These are phyloP conservation scores for Temnothorax curvispinosus DNA, from an alignment of 1,140 invertebrate species.

Conservation along the genomic window DNA sequence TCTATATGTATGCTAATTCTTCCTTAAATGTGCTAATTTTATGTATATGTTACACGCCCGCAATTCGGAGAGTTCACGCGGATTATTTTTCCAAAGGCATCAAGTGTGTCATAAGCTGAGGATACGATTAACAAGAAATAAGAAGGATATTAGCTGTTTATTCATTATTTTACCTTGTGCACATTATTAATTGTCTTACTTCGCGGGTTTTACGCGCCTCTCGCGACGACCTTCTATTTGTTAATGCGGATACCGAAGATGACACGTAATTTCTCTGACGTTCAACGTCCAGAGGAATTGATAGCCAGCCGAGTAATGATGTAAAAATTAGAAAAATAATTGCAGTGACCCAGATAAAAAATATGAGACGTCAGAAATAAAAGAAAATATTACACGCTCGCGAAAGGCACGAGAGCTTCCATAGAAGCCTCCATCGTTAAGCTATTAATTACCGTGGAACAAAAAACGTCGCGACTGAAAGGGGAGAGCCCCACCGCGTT, in stretches of 20 bases:
- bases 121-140: background rate
- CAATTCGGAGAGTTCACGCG: background rate
- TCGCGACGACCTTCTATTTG: background rate
- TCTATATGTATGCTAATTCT: background rate
- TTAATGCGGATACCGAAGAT: conserved; percentile 8
- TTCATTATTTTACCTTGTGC: conserved; percentile 10
- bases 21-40: conserved; percentile 30
- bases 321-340: conserved; percentile 51
- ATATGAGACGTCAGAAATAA: background rate
- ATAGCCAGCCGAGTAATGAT: background rate
- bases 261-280: conserved; percentile 11
- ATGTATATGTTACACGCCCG: background rate
- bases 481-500: background rate
- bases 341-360: background rate
- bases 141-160: background rate
- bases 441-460: conserved; percentile 43
- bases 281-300: conserved; percentile 13
- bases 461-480: conserved; percentile 2
- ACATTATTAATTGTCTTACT: conserved; percentile 37
- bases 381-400: background rate
- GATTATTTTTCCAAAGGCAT: conserved; percentile 1
- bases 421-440: conserved; percentile 2
- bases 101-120: background rate
- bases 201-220: background rate
- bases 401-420: background rate